Evolutionary conservation across 2,797 vertebrate genomes (phyloP), one percentile per base, ranked within the genome.

Genomic region (Sphaeramia orbicularis): DNA sequence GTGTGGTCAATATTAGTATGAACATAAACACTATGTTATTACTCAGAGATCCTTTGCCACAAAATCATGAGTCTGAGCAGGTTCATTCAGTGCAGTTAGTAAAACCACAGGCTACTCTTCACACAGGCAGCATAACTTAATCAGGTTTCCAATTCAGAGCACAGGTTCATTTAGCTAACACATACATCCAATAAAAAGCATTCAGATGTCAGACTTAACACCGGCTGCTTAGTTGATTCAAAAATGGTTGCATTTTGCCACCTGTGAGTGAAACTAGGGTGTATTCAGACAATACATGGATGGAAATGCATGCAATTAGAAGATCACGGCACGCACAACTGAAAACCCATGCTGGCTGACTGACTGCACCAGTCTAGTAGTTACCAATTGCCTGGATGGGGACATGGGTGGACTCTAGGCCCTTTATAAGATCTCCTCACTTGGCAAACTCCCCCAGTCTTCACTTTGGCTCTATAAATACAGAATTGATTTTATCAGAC

Each of bases 391-490:
- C 89, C 93, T 93, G 90, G 94, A 85, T 85, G 82, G 51, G 93
- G 90, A 91, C 83, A 92, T 6, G 21, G 70, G 62, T 86, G 92
- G 92, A 86, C 75, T 93, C 92, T 81, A 92, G 61, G 49, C 88
- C 89, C 92, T 91, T 96, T 95, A 97, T 93, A 98, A 96, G 94
- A 97, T 92, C 93, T 98, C 96, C 91, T 99, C 96, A 95, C 95
- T 92, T 72, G 92, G 95, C 91, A 98, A 96, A 96, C 96, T 95
- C 91, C 96, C 96, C 96, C 96, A 98, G 95, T 98, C 97, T 94
- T 98, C 97, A 93, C 90, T 95, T 94, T 97, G 96, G 95, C 93
- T 96, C 96, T 97, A 97, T 59, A 90, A 95, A 96, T 92, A 95
- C 84, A 98, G 95, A 96, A 95, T 90, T 93, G 93, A 94, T 92